These are phyloP conservation scores for Drosophila buzzatii DNA, from an alignment of 2,888 invertebrate species.

Conservation along the genomic window DNA sequence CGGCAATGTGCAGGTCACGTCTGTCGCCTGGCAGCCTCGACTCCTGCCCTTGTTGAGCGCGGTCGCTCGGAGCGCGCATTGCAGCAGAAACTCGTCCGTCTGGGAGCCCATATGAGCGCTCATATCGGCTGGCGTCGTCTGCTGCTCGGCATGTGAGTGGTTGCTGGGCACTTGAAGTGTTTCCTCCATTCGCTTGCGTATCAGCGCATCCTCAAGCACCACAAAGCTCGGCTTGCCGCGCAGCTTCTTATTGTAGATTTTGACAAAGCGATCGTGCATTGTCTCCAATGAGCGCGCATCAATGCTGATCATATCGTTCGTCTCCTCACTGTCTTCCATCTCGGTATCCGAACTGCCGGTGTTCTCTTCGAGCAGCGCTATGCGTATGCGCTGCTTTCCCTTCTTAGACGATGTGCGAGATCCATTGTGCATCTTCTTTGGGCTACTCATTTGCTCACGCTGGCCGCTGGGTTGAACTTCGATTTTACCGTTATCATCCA, in stretches of 20 bases:
- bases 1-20: slow-evolving; percentile 1
- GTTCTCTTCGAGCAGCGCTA: slow-evolving; percentile 40
- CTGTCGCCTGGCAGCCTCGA: slow-evolving; percentile 48
- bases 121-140: slow-evolving; percentile 38
- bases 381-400: slow-evolving; percentile 32
- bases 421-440: neutral
- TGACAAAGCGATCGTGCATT: slow-evolving; percentile 32
- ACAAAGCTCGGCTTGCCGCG: slow-evolving; percentile 62
- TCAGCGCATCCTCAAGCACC: slow-evolving; percentile 45
- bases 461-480: slow-evolving; percentile 37
- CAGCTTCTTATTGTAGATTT: slow-evolving; percentile 39
- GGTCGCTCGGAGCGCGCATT: slow-evolving; percentile 13
- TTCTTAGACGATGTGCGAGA: neutral
- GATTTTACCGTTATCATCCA: slow-evolving; percentile 47
- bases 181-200: slow-evolving; percentile 29
- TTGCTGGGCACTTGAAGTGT: slow-evolving; percentile 19
- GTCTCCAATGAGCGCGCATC: slow-evolving; percentile 17
- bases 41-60: slow-evolving; percentile 18
- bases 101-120: slow-evolving; percentile 42
- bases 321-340: neutral
- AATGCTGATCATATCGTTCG: slow-evolving; percentile 3
- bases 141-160: slow-evolving; percentile 36
- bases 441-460: neutral
- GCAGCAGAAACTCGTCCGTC: slow-evolving; percentile 47
- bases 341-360: slow-evolving; percentile 34